A percentile compares a stretch with the other conserved stretches of the same genome.
Conservation (phyloP, 1,140 invertebrate genomes). For the Drosophila sulfurigaster region DNA sequence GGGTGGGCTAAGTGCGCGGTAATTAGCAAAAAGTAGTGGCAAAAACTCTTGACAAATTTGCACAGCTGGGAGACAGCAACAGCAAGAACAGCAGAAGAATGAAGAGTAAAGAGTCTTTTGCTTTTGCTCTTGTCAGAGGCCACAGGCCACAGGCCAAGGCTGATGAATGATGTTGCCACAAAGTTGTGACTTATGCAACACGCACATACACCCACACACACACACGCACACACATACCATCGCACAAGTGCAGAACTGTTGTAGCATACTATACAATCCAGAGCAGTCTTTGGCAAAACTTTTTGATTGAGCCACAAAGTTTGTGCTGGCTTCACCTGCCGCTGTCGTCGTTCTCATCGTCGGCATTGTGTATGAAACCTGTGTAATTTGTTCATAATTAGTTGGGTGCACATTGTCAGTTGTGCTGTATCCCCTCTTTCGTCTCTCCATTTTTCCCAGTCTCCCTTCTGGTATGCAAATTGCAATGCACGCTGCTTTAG, state of each 20-base stretch:
- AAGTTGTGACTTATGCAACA: constrained; percentile 61
- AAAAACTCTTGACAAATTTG: constrained; percentile 65
- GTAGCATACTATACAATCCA: constrained; percentile 8
- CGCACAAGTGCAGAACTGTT: background rate
- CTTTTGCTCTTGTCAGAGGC: constrained; percentile 62
- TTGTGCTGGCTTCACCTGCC: constrained; percentile 49
- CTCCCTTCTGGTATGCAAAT: constrained; percentile 17
- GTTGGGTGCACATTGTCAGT: constrained; percentile 78
- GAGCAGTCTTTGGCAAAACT: constrained; percentile 57
- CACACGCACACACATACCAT: background rate
- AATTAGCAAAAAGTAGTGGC: constrained; percentile 64
- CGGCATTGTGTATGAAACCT: constrained; percentile 73
- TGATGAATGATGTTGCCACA: constrained; percentile 75
- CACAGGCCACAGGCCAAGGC: constrained; percentile 56
- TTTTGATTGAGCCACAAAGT: constrained; percentile 77
- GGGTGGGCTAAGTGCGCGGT: constrained; percentile 70
- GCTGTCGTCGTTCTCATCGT: constrained; percentile 26
- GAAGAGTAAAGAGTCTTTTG: constrained; percentile 10
- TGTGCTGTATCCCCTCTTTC: background rate
- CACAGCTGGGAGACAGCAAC: background rate
- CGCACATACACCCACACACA: constrained; percentile 5
- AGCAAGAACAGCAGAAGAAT: background rate
- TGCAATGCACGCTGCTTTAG: constrained; percentile 26
- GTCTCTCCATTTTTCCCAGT: background rate
- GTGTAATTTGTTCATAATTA: constrained; percentile 82